Base-by-base conservation (phyloP, 2,113 vertebrate genomes). In the Callaeas wilsoni region DNA sequence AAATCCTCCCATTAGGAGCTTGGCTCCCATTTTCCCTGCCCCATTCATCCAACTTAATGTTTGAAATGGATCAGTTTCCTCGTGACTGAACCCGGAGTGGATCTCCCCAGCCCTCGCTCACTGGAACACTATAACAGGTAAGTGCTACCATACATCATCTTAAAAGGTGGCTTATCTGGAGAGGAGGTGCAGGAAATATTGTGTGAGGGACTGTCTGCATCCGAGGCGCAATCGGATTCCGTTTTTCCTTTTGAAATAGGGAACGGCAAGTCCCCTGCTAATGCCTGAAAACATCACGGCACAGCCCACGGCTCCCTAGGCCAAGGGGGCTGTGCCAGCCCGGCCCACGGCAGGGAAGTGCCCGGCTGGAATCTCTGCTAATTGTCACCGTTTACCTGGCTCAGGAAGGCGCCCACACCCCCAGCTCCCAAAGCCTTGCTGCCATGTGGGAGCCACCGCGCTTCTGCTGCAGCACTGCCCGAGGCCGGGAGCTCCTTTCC, bases 81-180 rank as follows among this genome's bases (percentile, higher is more conserved):
- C 1, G 33, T 30, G 84, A 84, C 71, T 90, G 84, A 69, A 78
- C 52, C 65, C 6, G 18, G 79, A 71, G 81, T 25, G 92, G 92
- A 42, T 96, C 94, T 94, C 89, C 62, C 13, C 94, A 81, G 69
- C 76, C 86, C 94, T 89, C 30, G 49, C 95, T 84, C 16, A 49
- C 94, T 82, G 94, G 82, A 97, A 81, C 93, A 60, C 96, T 96
- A n/a, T 89, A 96, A 93, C 93, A 96, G 94, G 95, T 96, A 97
- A 97, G 96, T 97, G 97, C 87, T 37, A 32, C 94, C 53, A 97
- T 96, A 75, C 91, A 96, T 97, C 97, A 97, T 96, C 91, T 92
- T 86, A 94, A 97, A 96, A 96, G 96, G 96, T 95, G 91, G 18
- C 93, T 96, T 95, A 96, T 97, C 95, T 84, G 91, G 85, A 90